Evolutionary conservation across 2,797 vertebrate species (phyloP).

Genomic region (Acrossocheilus wenchowensis): DNA sequence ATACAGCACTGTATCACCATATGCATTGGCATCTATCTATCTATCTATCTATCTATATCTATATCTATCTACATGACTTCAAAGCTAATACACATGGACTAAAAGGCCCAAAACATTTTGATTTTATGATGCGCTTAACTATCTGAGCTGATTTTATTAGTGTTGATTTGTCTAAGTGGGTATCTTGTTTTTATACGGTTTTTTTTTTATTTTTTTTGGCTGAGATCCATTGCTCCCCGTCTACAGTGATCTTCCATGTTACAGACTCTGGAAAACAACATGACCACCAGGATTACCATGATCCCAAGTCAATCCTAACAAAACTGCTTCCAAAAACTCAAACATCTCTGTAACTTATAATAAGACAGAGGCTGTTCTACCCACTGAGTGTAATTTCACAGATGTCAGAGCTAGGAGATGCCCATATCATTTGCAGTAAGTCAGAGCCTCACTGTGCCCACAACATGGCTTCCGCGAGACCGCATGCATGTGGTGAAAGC

Average conservation of each 20-base stretch:
- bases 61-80: too few relatives aligned
- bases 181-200: neutral
- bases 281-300: conserved; percentile 31
- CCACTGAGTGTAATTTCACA: conserved; percentile 36
- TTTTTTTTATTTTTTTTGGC: neutral
- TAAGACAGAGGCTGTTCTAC: conserved; percentile 46
- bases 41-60: too few relatives aligned
- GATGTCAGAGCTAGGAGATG: conserved; percentile 31
- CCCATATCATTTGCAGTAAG: conserved; percentile 36
- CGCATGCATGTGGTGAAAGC: conserved; percentile 47
- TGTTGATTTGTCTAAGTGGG: neutral
- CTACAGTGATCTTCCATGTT: conserved; percentile 28
- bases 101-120: too few relatives aligned
- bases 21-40: too few relatives aligned
- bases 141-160: too few relatives aligned
- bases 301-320: conserved; percentile 33
- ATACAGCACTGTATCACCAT: too few relatives aligned
- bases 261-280: conserved; percentile 34
- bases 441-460: conserved; percentile 17
- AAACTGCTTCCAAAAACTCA: conserved; percentile 52
- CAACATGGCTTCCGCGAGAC: conserved; percentile 37
- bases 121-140: too few relatives aligned
- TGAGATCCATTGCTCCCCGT: conserved; percentile 12
- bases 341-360: conserved; percentile 55
- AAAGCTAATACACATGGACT: too few relatives aligned